Evolutionary conservation across 1,140 invertebrate genomes (phyloP).

Genomic region (Mizuhopecten yessoensis): DNA sequence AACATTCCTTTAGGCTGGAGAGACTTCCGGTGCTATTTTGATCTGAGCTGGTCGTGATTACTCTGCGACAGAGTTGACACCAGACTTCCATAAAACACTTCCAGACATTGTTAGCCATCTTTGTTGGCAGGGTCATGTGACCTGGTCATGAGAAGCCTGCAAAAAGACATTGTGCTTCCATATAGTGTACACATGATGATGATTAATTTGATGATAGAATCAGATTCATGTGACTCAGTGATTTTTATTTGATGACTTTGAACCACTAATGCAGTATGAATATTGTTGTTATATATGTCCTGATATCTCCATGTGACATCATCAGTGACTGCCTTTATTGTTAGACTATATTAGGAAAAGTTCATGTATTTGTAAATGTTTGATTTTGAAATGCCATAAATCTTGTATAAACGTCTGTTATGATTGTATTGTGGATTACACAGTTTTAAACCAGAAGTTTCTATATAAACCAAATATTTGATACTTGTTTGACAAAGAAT

Average conservation of each 20-base stretch:
- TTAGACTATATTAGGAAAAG: background rate
- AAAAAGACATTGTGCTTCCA: background rate
- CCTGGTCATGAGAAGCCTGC: background rate
- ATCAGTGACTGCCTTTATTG: background rate
- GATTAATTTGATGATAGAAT: background rate
- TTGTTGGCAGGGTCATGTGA: background rate
- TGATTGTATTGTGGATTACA: too few species aligned
- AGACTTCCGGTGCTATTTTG: slow-evolving; percentile 23
- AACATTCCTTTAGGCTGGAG: background rate
- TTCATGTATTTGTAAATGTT: background rate
- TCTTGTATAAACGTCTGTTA: background rate
- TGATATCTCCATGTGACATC: background rate
- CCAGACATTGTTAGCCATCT: too few species aligned
- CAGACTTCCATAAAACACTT: background rate
- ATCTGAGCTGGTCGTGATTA: background rate
- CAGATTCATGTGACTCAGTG: too few species aligned
- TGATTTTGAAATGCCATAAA: background rate
- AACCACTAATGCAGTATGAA: background rate
- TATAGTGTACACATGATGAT: background rate
- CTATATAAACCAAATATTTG: too few species aligned
- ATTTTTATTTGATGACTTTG: background rate
- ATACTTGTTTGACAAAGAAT: too few species aligned
- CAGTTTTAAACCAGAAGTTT: too few species aligned
- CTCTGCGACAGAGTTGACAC: background rate
- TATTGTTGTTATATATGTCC: background rate